Percentiles rank a stretch among this genome's conserved stretches.
Conservation (phyloP, 1,140 invertebrate species). For the Drosophila pachea region DNA sequence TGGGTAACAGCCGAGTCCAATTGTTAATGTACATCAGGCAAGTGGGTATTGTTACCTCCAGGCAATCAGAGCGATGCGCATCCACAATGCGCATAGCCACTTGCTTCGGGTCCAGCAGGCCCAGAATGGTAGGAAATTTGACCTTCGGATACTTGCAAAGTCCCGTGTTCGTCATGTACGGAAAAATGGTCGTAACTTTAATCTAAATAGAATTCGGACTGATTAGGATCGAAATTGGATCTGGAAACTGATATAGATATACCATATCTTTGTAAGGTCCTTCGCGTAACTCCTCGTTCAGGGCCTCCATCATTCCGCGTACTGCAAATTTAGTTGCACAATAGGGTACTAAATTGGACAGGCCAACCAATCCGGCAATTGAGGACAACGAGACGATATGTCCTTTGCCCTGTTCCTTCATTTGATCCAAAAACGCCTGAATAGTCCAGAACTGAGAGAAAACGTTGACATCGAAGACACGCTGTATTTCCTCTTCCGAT, state of each 20-base stretch:
- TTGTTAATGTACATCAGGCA: conserved; percentile 77
- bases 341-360: conserved; percentile 88
- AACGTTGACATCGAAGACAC: conserved; percentile 86
- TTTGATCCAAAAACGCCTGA: conserved; percentile 87
- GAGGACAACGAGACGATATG: conserved; percentile 90
- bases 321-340: conserved; percentile 90
- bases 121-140: conserved; percentile 85
- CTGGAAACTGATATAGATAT: background rate
- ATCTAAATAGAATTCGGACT: conserved; percentile 80
- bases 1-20: conserved; percentile 79
- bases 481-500: conserved; percentile 82
- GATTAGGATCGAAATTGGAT: background rate
- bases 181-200: conserved; percentile 89
- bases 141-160: conserved; percentile 88
- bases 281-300: conserved; percentile 84
- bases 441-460: conserved; percentile 87
- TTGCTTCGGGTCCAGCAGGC: conserved; percentile 83
- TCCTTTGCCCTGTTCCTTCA: conserved; percentile 86
- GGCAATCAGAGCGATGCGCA: conserved; percentile 82
- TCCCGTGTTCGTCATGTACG: conserved; percentile 91
- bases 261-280: conserved; percentile 74
- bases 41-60: conserved; percentile 81
- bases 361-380: conserved; percentile 86
- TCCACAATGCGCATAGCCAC: conserved; percentile 84
- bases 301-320: conserved; percentile 86